Evolutionary conservation across 1,140 invertebrate species (phyloP), one percentile per base, ranked within the genome.

Genomic region (Venustaconcha ellipsiformis): DNA sequence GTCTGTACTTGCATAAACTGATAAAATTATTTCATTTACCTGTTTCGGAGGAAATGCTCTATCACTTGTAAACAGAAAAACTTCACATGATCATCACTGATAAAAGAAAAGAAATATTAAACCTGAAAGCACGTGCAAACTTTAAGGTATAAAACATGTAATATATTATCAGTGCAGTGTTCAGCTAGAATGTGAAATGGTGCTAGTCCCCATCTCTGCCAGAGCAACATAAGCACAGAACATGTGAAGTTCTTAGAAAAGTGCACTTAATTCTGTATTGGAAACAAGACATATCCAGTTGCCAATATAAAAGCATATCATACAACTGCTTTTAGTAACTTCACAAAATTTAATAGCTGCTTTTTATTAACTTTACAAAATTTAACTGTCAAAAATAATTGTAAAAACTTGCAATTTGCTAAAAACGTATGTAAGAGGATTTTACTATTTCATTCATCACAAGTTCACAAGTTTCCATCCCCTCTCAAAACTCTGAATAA

Each of bases 11-110:
- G 11, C 37, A 48, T 48, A 4, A 48, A 11, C 37, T 48, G 37
- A 6, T 48, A 48, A 48, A 11, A 8, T 48, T 48, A 8, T 48
- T 48, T 48, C 66, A 74, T 75, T 67, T 84, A 90, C 86, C 88
- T 86, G 30, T 78, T 86, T 80, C 90, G 91, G 17, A 91, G 79
- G 82, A 85, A 91, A 79, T 89, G 66, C 72, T 92, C 91, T 70
- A 92, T 87, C 37, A 92, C 90, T 88, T 92, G 91, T 66, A 92
- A 85, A 75, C 90, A 92, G 80, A 92, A 92, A 80, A 92, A 92
- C 70, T 89, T 87, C 14, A 89, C 88, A 79, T 91, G 87, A 73
- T 91, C 89, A 83, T 91, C 88, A 23, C 89, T 91, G 78, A 72
- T 84, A 87, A 81, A 78, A 56, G 37, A 48, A 37, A 78, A 85